Evolutionary conservation across 2,888 invertebrate genomes (phyloP), one percentile per base, ranked within the genome.

Genomic region (Patella ulyssiponensis): DNA sequence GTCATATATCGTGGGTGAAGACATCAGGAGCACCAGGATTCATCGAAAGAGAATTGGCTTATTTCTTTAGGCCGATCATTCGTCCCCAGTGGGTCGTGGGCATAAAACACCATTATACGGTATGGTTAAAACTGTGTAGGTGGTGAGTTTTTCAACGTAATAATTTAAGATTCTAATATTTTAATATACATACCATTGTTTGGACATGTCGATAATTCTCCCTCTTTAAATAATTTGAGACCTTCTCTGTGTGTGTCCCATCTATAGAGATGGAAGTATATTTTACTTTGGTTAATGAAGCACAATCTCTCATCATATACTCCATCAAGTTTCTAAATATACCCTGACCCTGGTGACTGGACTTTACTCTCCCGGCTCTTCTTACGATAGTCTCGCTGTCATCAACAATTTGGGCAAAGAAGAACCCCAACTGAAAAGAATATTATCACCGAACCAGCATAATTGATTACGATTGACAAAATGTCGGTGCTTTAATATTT

Each of bases 291-390:
- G 64, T 12, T 14, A 64, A 3, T 12, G 64, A 23, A 64, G 20
- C 20, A 14, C 20, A 23, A 23, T 64, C 64, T n/a, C 11, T 11
- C 12, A 23, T 64, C 74, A 74, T 74, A 20, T 74, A 69, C 17
- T 69, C 51, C 5, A 33, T 23, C 5, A 74, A 64, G 14, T 58
- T 64, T 17, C 52, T 58, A 64, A 64, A 74, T 44, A 74, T 51
- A 17, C 74, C 74, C n/a, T 74, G 74, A 51, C 74, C 74, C 51
- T 74, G 74, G 20, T 69, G 69, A 4, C 64, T 74, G 17, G 33
- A 58, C 64, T 64, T 56, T 7, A 74, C 74, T 51, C 74, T 58
- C n/a, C 74, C 74, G 5, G 51, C 74, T 7, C 58, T 56, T 17
- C 74, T 74, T 51, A 69, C 20, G 15, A 44, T 64, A 14, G 64